These are phyloP conservation scores for Cremastinae sp. DNA, from an alignment of 2,888 invertebrate species.

Conservation along the genomic window DNA sequence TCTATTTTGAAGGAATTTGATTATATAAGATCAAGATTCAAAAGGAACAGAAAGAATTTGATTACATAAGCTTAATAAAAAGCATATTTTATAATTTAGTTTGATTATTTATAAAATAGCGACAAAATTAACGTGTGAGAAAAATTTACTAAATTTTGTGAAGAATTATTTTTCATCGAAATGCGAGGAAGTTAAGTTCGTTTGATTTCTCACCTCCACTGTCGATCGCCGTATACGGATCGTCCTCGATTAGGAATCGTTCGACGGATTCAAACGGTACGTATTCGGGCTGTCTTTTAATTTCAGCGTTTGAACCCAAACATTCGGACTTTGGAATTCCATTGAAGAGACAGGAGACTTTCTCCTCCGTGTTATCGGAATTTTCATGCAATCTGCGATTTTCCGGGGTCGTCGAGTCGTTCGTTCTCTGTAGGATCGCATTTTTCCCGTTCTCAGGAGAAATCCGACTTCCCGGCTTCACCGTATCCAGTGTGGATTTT, in stretches of 20 bases:
- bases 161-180: no score
- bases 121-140: no score
- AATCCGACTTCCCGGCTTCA: slow-evolving; percentile 27
- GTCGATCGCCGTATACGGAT: slow-evolving; percentile 65
- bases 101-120: no score
- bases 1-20: no score
- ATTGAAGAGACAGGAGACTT: slow-evolving; percentile 63
- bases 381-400: slow-evolving; percentile 64
- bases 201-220: slow-evolving; percentile 63
- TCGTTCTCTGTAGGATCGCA: background rate
- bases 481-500: slow-evolving; percentile 44
- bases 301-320: slow-evolving; percentile 67
- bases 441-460: slow-evolving; percentile 24
- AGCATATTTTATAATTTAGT: no score
- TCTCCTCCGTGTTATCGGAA: slow-evolving; percentile 63
- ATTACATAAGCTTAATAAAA: no score
- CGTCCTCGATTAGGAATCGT: slow-evolving; percentile 71
- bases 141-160: no score
- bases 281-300: slow-evolving; percentile 74
- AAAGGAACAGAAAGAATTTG: no score
- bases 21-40: no score
- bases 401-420: slow-evolving; percentile 44
- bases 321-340: slow-evolving; percentile 63
- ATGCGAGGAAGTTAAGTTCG: slow-evolving; percentile 18
- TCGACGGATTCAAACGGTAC: slow-evolving; percentile 76